Evolutionary conservation across 2,888 invertebrate genomes (phyloP), one percentile per base, ranked within the genome.

Genomic region (Amblyteles armatorius): DNA sequence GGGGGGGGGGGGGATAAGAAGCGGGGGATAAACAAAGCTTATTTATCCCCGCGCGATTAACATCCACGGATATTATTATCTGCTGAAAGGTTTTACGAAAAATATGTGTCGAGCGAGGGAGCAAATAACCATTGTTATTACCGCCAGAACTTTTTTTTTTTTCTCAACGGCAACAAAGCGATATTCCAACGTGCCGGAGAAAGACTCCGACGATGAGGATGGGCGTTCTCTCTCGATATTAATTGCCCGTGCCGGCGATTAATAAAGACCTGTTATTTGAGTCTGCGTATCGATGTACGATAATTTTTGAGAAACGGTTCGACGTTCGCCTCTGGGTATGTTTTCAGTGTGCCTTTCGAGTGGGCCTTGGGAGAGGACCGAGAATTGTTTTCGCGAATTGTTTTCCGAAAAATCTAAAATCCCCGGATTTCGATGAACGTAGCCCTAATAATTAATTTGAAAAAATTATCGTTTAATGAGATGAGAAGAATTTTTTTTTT

Each of bases 211-310:
- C 73, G n/a, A 44, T 6, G 67, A 55, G 13, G 7, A 73, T 36
- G 63, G 7, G 60, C 11, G 22, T 57, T 57, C 22, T 26, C 57
- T 26, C 26, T 16, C 44, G 22, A 57, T 57, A 57, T 57, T 63
- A 33, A 63, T 63, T 33, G n/a, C 16, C 16, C 29, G 29, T 13
- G 33, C 33, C 6, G 65, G 33, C n/a, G 33, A 76, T 76, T 65
- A 79, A 82, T 85, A 82, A 72, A 71, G 67, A 26, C 40, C 71
- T 77, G 83, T 80, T 83, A 85, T 85, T 80, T 13, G 73, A 85
- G 72, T 80, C 80, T 80, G 76, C 57, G 73, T 60, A 77, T 73
- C 77, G 83, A 83, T 73, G 83, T 83, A 83, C 77, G 77, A 55
- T 83, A 73, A 73, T 83, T 74, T 63, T 26, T 16, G 6, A 29